Evolutionary conservation across 2,113 vertebrate species (phyloP).

Genomic region (Microtus montanus): DNA sequence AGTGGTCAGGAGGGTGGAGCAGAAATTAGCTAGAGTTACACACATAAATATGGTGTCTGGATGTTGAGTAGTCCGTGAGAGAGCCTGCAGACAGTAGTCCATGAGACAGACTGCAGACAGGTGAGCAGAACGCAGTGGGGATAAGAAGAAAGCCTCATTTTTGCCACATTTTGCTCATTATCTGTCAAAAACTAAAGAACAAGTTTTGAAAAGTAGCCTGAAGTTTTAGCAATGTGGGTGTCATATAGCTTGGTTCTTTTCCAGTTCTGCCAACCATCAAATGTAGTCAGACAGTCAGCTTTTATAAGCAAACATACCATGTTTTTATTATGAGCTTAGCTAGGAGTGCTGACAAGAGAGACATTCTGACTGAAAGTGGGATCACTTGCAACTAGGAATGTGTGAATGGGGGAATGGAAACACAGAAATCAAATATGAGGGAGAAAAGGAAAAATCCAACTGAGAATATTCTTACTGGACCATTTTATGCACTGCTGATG

Average conservation of each 20-base stretch:
- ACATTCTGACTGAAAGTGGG: conserved; percentile 43
- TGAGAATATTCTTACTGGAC: conserved; percentile 20
- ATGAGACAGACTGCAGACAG: not conserved
- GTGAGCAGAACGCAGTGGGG: not conserved
- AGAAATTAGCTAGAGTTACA: not conserved
- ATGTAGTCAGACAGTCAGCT: conserved; percentile 13
- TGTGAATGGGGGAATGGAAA: conserved; percentile 27
- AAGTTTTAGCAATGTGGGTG: conserved; percentile 12
- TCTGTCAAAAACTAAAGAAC: conserved; percentile 50
- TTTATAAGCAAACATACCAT: conserved; percentile 44
- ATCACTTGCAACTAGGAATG: not conserved
- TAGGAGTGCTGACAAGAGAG: conserved; percentile 14
- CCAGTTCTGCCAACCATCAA: conserved; percentile 50
- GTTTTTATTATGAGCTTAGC: conserved; percentile 56
- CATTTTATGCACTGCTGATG: not conserved
- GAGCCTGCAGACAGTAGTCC: not conserved
- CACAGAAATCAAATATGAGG: conserved; percentile 20
- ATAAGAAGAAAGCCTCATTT: not conserved
- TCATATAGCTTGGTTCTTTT: conserved; percentile 48
- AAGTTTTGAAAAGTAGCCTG: conserved; percentile 55
- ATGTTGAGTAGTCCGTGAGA: not conserved
- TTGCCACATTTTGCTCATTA: conserved; percentile 37
- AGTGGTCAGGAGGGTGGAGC: not conserved
- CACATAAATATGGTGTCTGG: not conserved
- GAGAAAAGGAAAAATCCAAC: not conserved